Evolutionary conservation across 2,113 vertebrate genomes (phyloP), one percentile per base, ranked within the genome.

Genomic region (Accipiter cooperii): DNA sequence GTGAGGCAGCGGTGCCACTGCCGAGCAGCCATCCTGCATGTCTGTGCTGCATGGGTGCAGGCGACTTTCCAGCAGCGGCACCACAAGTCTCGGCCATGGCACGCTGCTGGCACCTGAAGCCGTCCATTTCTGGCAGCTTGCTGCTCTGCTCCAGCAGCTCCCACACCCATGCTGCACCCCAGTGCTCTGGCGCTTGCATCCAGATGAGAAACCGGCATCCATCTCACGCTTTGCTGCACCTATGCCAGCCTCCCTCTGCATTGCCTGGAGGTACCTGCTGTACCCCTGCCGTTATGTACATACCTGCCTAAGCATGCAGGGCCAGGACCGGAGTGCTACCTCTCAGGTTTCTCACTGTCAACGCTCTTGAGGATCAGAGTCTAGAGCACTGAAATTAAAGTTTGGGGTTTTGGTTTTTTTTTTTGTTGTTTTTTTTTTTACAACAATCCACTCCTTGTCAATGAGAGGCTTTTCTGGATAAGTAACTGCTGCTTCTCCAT

Each of bases 121-220:
- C 13, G 0, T 28, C n/a, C 31, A 8, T 22, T 44, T 34, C 52
- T 52, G 46, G 52, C 1, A 0, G 33, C 21, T 33, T 1, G 2
- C 28, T 46, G 44, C 60, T 58, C 69, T 51, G 44, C 77, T 51
- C 36, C 44, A 22, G 52, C 69, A 68, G 14, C 10, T 61, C 61
- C 54, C 28, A 14, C 0, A 21, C 40, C 15, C 0, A 5, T 7
- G 22, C 49, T 38, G 40, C 7, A 0, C 10, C 21, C 19, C 5
- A 0, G 49, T 20, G 28, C 51, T n/a, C 84, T 8, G 51, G 51
- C 28, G 21, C 13, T 79, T 6, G 2, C 9, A 8, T 16, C 22
- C 57, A 29, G 24, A 57, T 0, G 2, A 60, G 63, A 42, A 42
- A 51, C 31, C 1, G 0, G 44, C 26, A 34, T 5, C 28, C 36